phyloP scores from a whole-genome alignment of 2,888 invertebrate species.

The Himalopsyche kuldschensis region DNA sequence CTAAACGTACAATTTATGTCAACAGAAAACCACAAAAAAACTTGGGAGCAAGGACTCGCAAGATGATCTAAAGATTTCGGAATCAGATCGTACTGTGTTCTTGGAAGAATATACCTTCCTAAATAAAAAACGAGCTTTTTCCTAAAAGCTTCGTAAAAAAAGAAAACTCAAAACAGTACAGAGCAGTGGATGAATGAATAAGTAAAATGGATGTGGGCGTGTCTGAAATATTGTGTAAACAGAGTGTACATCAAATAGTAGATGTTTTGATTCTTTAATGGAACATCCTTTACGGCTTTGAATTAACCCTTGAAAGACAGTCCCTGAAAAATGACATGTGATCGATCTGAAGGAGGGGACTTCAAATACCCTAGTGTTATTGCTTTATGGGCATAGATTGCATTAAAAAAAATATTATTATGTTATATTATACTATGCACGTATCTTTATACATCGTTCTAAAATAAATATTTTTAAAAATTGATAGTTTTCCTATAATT shows the following conservation, averaged over 20 bases:
- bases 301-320: too few species aligned
- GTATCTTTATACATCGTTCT: too few species aligned
- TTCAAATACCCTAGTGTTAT: too few species aligned
- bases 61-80: not conserved
- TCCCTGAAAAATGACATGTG: too few species aligned
- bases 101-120: not conserved
- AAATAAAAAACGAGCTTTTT: not conserved
- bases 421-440: too few species aligned
- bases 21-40: not conserved
- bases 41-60: not conserved
- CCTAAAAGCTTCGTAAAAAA: not conserved
- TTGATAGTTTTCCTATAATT: too few species aligned
- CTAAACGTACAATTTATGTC: not conserved
- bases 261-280: not conserved
- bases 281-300: not conserved
- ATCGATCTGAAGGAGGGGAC: too few species aligned
- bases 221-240: not conserved
- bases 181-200: not conserved
- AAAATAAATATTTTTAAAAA: too few species aligned
- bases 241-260: not conserved
- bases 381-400: too few species aligned
- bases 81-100: not conserved
- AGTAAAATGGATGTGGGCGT: not conserved
- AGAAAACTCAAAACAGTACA: not conserved
- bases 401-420: too few species aligned